These are phyloP conservation scores for Myiozetetes cayanensis DNA, from an alignment of 2,113 vertebrate genomes.

Conservation along the genomic window DNA sequence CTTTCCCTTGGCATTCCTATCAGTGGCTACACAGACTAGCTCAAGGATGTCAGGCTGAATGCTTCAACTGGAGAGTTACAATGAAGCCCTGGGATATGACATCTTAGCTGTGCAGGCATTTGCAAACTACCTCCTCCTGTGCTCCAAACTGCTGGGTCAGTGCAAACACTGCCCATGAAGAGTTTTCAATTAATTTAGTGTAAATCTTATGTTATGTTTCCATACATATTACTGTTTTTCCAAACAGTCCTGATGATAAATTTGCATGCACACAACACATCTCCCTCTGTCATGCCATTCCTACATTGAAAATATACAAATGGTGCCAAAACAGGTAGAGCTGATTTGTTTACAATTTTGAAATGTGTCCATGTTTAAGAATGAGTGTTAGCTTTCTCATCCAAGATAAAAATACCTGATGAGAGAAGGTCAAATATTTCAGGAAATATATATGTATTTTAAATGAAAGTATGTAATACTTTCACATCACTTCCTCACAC, in stretches of 20 bases:
- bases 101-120: neutral
- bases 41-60: neutral
- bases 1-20: neutral
- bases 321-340: neutral
- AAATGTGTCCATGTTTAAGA: neutral
- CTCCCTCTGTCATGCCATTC: fast-evolving
- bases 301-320: neutral
- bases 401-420: neutral
- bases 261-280: neutral
- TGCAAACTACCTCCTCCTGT: neutral
- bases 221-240: neutral
- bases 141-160: neutral
- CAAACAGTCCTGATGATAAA: neutral
- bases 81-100: neutral
- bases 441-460: neutral
- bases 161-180: neutral
- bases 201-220: neutral
- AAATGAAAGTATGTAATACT: neutral
- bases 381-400: neutral
- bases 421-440: neutral
- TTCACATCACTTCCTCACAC: neutral
- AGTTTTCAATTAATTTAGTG: neutral
- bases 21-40: neutral
- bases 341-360: neutral
- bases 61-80: neutral